Percentiles rank a stretch among this genome's conserved stretches.
These are phyloP conservation scores for Sternarchorhynchus goeldii DNA, from an alignment of 2,797 vertebrate species.

Conservation along the genomic window DNA sequence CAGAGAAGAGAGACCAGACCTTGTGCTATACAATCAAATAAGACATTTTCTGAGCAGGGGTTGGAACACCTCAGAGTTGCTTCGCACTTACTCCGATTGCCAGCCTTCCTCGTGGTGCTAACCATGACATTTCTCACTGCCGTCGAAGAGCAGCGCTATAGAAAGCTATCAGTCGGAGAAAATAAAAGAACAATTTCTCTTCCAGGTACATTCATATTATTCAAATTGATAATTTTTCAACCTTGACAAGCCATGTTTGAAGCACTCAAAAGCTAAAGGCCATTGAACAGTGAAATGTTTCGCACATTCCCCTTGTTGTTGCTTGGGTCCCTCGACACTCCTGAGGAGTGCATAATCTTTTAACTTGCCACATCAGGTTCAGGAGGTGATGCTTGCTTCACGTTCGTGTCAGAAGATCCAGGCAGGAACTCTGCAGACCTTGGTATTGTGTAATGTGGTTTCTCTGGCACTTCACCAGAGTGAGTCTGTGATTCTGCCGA, in stretches of 20 bases:
- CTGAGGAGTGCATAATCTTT: slow-evolving; percentile 52
- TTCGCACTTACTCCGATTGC: slow-evolving; percentile 31
- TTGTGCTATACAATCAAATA: slow-evolving; percentile 35
- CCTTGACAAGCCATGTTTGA: slow-evolving; percentile 52
- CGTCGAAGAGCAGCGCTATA: slow-evolving; percentile 43
- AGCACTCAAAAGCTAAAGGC: slow-evolving; percentile 41
- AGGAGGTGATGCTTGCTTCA: slow-evolving; percentile 52
- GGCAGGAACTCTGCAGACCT: slow-evolving; percentile 42
- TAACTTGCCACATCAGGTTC: slow-evolving; percentile 58
- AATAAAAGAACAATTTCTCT: slow-evolving; percentile 47
- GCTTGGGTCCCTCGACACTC: slow-evolving; percentile 45
- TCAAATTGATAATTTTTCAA: slow-evolving; percentile 49
- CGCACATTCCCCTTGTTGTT: slow-evolving; percentile 42
- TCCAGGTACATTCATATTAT: slow-evolving; percentile 43
- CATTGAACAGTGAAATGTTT: slow-evolving; percentile 53
- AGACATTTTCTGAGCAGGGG: slow-evolving; percentile 38
- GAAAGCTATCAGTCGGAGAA: slow-evolving; percentile 40
- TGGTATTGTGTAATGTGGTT: slow-evolving; percentile 48
- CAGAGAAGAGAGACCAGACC: slow-evolving; percentile 24
- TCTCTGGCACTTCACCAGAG: slow-evolving; percentile 64
- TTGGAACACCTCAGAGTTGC: slow-evolving; percentile 44
- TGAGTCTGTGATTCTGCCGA: slow-evolving; percentile 58
- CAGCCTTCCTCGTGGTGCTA: slow-evolving; percentile 18
- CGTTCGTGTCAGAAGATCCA: slow-evolving; percentile 44
- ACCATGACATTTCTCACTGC: slow-evolving; percentile 52